Evolutionary conservation across 2,888 invertebrate genomes (phyloP).

Genomic region (Volucella inanis): DNA sequence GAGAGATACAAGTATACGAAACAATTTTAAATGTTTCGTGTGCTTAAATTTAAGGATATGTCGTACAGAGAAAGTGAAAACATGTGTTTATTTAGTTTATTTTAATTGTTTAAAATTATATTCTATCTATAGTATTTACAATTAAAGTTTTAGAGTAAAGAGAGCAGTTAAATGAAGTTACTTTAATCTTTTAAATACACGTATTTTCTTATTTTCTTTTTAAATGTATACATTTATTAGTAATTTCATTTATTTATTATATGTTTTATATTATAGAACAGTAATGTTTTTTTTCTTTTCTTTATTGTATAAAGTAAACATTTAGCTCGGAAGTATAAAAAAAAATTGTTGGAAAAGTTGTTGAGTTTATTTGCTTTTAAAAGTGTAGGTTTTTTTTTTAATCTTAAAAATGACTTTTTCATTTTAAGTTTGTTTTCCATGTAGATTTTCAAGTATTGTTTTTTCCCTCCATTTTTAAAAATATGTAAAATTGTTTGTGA

Average conservation of each 20-base stretch:
- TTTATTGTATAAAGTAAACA: slow-evolving; percentile 52
- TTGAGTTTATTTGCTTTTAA: slow-evolving; percentile 28
- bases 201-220: slow-evolving; percentile 20
- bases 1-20: not conserved
- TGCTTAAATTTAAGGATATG: slow-evolving; percentile 67
- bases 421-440: slow-evolving; percentile 1
- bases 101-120: slow-evolving; percentile 13
- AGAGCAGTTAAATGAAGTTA: slow-evolving; percentile 44
- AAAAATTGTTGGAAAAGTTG: slow-evolving; percentile 42
- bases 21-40: slow-evolving; percentile 2
- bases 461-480: not conserved
- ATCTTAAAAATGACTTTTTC: slow-evolving; percentile 11
- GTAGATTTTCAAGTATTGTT: slow-evolving; percentile 6
- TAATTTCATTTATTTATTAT: slow-evolving; percentile 45
- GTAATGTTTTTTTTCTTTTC: slow-evolving; percentile 33
- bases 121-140: slow-evolving; percentile 37
- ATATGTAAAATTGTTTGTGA: slow-evolving; percentile 12
- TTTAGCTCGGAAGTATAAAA: slow-evolving; percentile 57
- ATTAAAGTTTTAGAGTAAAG: slow-evolving; percentile 19
- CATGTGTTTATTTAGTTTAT: slow-evolving; percentile 21
- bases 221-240: slow-evolving; percentile 40
- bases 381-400: not conserved
- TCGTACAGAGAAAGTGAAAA: slow-evolving; percentile 55
- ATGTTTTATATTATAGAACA: slow-evolving; percentile 52
- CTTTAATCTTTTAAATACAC: slow-evolving; percentile 31